Percentiles rank a stretch among this genome's conserved stretches.
Conservation (phyloP, 1,140 invertebrate species). For the Drosophila nigrodunni region DNA sequence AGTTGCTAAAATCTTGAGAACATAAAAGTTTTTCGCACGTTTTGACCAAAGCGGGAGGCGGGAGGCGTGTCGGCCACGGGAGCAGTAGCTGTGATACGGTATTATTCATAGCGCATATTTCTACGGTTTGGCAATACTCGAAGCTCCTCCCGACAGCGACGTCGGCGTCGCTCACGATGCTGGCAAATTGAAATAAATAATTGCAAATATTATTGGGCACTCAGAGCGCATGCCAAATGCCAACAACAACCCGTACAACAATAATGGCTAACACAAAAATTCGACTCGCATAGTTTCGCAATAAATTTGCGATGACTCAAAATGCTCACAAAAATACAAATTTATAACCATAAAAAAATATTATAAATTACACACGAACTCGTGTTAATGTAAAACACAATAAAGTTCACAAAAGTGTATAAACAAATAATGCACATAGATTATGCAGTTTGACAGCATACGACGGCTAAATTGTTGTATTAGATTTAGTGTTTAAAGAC, state of each 20-base stretch:
- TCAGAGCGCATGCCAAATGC: conserved; percentile 72
- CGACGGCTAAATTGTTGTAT: neutral
- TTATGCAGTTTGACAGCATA: conserved; percentile 11
- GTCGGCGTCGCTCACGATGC: conserved; percentile 35
- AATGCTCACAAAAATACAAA: conserved; percentile 55
- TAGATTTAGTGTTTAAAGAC: conserved; percentile 3
- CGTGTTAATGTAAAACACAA: conserved; percentile 16
- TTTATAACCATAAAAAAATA: conserved; percentile 69
- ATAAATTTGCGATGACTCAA: conserved; percentile 78
- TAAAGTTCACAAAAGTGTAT: conserved; percentile 19
- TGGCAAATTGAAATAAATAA: conserved; percentile 72
- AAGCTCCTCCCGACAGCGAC: conserved; percentile 10
- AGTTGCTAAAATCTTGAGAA: conserved; percentile 72
- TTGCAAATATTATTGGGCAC: conserved; percentile 81
- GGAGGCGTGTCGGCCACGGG: conserved; percentile 1
- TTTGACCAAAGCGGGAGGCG: conserved; percentile 28
- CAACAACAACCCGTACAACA: conserved; percentile 36
- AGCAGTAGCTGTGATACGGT: conserved; percentile 3
- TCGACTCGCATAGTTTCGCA: conserved; percentile 75
- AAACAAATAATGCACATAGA: conserved; percentile 15
- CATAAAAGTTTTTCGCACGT: conserved; percentile 82
- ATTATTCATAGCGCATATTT: conserved; percentile 74
- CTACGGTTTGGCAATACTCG: conserved; percentile 60
- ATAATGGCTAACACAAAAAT: conserved; percentile 56
- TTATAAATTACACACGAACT: conserved; percentile 39